A percentile compares a stretch with the other conserved stretches of the same genome.
Conservation (phyloP, 2,113 vertebrate species). For the Centropus bengalensis region DNA sequence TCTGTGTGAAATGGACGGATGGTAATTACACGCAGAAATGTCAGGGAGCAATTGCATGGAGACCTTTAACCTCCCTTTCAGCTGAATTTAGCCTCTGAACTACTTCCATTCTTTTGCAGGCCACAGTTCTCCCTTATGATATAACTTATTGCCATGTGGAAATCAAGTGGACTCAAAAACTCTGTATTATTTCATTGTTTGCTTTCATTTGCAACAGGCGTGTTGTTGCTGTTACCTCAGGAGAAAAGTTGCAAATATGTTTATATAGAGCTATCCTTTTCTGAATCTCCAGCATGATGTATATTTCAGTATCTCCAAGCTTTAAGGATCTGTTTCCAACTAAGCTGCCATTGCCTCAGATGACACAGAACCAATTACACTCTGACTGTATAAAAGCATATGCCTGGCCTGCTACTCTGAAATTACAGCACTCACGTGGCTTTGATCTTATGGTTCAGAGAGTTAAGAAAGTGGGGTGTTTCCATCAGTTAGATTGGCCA, state of each 20-base stretch:
- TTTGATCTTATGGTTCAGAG: neutral
- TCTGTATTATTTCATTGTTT: neutral
- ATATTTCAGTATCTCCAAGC: neutral
- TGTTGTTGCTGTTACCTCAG: neutral
- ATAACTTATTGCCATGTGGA: neutral
- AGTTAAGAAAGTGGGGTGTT: neutral
- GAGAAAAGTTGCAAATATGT: neutral
- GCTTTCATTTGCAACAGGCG: neutral
- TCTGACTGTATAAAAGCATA: accelerated
- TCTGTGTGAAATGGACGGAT: neutral
- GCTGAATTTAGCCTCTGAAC: conserved; percentile 29
- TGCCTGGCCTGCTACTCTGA: neutral
- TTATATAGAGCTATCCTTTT: neutral
- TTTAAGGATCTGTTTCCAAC: neutral
- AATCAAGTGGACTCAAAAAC: neutral
- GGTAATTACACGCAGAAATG: conserved; percentile 37
- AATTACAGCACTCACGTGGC: neutral
- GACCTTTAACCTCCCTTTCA: conserved; percentile 30
- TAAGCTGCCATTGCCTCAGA: neutral
- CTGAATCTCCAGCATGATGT: neutral
- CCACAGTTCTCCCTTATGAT: neutral
- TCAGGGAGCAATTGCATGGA: neutral
- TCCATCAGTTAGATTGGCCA: neutral
- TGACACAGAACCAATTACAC: neutral
- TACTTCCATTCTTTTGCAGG: neutral